phyloP scores from a whole-genome alignment of 2,888 invertebrate genomes.

The Stomorhina lunata region DNA sequence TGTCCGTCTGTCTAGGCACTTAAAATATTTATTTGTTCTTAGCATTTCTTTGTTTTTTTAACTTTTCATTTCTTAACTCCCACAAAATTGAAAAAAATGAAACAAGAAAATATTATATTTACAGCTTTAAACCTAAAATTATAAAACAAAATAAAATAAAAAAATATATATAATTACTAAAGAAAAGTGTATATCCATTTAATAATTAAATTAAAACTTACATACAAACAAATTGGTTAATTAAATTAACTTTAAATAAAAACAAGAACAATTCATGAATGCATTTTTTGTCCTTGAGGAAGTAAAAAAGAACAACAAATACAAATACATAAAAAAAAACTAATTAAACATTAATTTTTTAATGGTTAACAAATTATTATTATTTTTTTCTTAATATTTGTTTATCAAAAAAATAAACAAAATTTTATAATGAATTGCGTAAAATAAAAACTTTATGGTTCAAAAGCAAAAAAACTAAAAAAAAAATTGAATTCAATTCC shows the following conservation, averaged over 20 bases:
- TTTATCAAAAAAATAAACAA: conserved; percentile 13
- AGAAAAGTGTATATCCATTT: conserved; percentile 64
- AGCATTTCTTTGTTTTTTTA: conserved; percentile 23
- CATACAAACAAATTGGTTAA: conserved; percentile 62
- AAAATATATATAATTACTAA: conserved; percentile 42
- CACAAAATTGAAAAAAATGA: neutral
- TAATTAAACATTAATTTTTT: neutral
- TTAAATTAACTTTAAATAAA: conserved; percentile 63
- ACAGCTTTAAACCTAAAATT: conserved; percentile 66
- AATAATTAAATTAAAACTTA: conserved; percentile 51
- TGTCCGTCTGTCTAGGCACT: neutral
- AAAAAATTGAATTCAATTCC: conserved; percentile 55
- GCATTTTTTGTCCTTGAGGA: conserved; percentile 47
- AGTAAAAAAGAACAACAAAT: neutral
- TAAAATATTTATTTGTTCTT: conserved; percentile 15
- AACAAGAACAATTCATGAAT: conserved; percentile 32
- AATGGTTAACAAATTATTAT: conserved; percentile 15
- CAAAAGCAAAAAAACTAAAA: conserved; percentile 21
- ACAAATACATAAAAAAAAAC: conserved; percentile 2
- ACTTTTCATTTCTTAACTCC: neutral
- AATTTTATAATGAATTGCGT: conserved; percentile 31
- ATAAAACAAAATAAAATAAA: conserved; percentile 65
- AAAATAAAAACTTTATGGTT: conserved; percentile 38
- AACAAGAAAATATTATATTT: conserved; percentile 65
- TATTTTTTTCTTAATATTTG: conserved; percentile 2